Base-by-base conservation (phyloP, 2,113 vertebrate species). In the Podarcis raffonei region DNA sequence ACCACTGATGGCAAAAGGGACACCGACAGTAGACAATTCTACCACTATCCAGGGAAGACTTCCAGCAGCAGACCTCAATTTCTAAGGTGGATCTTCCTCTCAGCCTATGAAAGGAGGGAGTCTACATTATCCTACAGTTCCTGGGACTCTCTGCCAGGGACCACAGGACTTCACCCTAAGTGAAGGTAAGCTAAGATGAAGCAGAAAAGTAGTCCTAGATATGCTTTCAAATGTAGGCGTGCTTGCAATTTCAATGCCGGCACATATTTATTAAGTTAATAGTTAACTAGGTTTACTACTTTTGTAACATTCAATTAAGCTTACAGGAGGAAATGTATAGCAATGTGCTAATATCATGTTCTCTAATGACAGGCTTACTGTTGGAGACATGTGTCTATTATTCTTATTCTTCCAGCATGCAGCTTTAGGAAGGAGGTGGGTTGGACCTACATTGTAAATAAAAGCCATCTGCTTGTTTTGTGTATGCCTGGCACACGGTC, bases 391-490 rank as follows among this genome's bases (percentile, higher is more conserved):
- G 84, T 91, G 15, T 48, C 83, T 83, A n/a, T 74, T 62, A 62
- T 62, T 62, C 59, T 83, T 59, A 35, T 87, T 57, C 12, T n/a
- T n/a, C 72, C 69, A 84, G 77, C 22, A 65, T n/a, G 6, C 76
- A 89, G 87, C 66, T 78, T 13, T 83, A 89, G 22, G 80, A 90
- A 92, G 75, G 81, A 87, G 62, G 57, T 74, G 71, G 53, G 66
- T 66, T 57, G 71, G 62, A 86, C 91, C 72, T 90, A 30, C 32
- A 5, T 23, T 88, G 62, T 75, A 94, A 89, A 86, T 87, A 92
- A 85, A 89, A 93, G 93, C 76, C 68, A 78, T 90, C 81, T 92
- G 48, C 48, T 89, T 86, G 27, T 6, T 75, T 39, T 90, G 87
- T 0, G 0, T 74, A 66, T 32, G 79, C 42, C 68, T 81, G 35